These are phyloP conservation scores for Laodelphax striatellus DNA, from an alignment of 1,140 invertebrate species.

Conservation along the genomic window DNA sequence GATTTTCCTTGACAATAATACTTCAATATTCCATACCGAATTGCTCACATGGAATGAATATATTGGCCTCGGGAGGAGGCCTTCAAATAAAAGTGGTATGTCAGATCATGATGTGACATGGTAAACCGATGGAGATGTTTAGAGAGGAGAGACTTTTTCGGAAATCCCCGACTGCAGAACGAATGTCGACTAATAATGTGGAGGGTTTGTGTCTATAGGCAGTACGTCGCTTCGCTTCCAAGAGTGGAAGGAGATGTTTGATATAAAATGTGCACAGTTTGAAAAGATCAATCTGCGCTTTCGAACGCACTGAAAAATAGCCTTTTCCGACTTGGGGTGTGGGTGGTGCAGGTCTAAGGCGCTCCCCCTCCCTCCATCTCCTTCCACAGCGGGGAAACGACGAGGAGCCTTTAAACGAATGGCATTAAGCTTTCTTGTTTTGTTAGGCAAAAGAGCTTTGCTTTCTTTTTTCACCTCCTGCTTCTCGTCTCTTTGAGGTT, in stretches of 20 bases:
- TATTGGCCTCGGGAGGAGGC: too few species aligned
- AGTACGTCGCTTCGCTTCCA: background rate
- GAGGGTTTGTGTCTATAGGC: too few species aligned
- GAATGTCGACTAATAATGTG: too few species aligned
- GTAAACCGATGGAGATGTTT: too few species aligned
- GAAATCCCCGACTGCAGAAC: too few species aligned
- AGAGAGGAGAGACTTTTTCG: too few species aligned
- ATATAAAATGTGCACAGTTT: background rate
- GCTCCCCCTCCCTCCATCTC: background rate
- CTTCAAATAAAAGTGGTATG: too few species aligned
- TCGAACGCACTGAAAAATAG: background rate
- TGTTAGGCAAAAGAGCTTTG: constrained; percentile 3
- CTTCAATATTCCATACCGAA: too few species aligned
- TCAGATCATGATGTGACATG: too few species aligned
- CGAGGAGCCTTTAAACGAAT: background rate
- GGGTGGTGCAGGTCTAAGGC: background rate
- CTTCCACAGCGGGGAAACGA: background rate
- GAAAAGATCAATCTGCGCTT: background rate
- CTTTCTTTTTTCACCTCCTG: background rate
- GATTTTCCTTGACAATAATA: too few species aligned
- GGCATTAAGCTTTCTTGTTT: constrained; percentile 3
- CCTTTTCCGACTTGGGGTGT: background rate
- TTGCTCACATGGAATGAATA: too few species aligned
- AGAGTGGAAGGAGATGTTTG: background rate
- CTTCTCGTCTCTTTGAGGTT: background rate